Evolutionary conservation across 2,113 vertebrate species (phyloP), one percentile per base, ranked within the genome.

Genomic region (Thalassarche chlororhynchos): DNA sequence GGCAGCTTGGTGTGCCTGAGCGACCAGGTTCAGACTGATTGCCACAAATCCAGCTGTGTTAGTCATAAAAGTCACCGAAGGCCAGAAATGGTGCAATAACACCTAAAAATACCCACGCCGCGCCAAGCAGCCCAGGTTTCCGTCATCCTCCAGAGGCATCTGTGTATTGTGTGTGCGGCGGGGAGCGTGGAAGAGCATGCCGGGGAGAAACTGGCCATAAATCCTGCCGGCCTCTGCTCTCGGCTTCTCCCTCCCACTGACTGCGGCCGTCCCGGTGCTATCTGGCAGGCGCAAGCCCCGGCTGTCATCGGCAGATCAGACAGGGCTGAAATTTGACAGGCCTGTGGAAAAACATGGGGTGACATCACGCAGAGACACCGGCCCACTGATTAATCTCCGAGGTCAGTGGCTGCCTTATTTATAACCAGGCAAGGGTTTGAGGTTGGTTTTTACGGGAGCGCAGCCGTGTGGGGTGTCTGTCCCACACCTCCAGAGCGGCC

Each of bases 321-420:
- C 23, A 0, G 71, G 80, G 88, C 87, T 94, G 87, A 84, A 31
- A 15, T 5, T 88, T 6, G 83, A 36, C 93, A 92, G 96, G 84
- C 89, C 90, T 88, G 87, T 90, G 92, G 92, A 92, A 97, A 95
- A 96, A 97, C 95, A 87, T 28, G n/a, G 69, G 46, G 88, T 96
- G 96, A 97, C 96, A 95, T 96, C 97, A 54, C 70, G 14, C 87
- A 97, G 94, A 91, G 95, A 87, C 88, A 96, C 75, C 31, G 5
- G 81, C 84, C 71, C 68, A 44, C 92, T 84, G 90, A 92, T 92
- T 46, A 14, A 95, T 92, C 87, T 54, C 80, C 21, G 1, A 72
- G 94, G 69, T 95, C 94, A 72, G 80, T 0, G 68, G 60, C 58
- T 66, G 91, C 80, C 68, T 85, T 96, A 91, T 97, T 97, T 97